phyloP scores from a whole-genome alignment of 2,888 invertebrate species.

The Operophtera brumata region DNA sequence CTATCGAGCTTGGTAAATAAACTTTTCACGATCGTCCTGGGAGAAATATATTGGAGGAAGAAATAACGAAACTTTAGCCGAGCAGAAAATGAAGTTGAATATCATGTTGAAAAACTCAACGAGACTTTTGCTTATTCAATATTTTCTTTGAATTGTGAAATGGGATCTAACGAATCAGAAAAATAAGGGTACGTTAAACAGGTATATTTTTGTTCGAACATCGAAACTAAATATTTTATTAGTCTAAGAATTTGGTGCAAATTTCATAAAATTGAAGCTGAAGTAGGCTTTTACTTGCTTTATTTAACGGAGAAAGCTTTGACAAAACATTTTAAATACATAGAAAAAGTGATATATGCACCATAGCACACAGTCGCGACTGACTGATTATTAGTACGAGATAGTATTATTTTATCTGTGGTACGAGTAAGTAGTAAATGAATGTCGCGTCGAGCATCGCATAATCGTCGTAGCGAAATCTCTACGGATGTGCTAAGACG shows the following conservation, averaged over 20 bases:
- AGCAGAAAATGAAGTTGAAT: neutral
- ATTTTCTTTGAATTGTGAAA: constrained; percentile 13
- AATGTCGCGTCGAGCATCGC: neutral
- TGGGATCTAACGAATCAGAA: constrained; percentile 12
- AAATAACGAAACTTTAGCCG: neutral
- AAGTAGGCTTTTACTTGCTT: neutral
- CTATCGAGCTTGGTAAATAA: constrained; percentile 1
- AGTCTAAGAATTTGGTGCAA: neutral
- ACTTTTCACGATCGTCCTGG: neutral
- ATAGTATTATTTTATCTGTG: too few species aligned
- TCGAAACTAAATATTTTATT: neutral
- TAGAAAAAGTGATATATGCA: too few species aligned
- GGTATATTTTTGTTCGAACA: constrained; percentile 4
- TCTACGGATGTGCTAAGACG: neutral
- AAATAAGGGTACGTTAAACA: neutral
- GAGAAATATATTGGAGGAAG: neutral
- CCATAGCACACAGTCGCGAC: too few species aligned
- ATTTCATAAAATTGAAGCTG: neutral
- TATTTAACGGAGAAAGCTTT: neutral
- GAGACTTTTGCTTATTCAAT: constrained; percentile 11
- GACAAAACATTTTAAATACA: neutral
- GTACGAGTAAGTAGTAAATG: too few species aligned
- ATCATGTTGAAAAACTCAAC: neutral
- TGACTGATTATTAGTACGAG: too few species aligned
- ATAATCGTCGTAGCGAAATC: neutral